phyloP scores from a whole-genome alignment of 2,113 vertebrate genomes.

The Acrocephalus kingi region DNA sequence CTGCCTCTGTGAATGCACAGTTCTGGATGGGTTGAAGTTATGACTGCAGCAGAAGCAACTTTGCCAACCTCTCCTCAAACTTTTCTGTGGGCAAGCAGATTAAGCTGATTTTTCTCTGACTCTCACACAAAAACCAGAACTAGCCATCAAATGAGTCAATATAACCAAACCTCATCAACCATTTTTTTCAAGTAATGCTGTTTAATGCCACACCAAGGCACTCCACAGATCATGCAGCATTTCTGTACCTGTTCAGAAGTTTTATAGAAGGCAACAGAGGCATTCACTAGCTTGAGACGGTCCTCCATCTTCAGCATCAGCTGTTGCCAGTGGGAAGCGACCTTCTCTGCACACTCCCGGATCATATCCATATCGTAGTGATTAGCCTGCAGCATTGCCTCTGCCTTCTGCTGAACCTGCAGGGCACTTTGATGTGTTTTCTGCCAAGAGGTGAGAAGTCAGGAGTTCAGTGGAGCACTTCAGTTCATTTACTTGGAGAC shows the following conservation, averaged over 20 bases:
- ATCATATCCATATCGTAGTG: conserved; percentile 99
- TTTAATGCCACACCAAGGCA: background rate
- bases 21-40: background rate
- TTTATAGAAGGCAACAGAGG: conserved; percentile 98
- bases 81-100: background rate
- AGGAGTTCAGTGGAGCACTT: background rate
- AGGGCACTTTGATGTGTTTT: conserved; percentile 98
- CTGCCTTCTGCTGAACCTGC: conserved; percentile 99
- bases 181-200: background rate
- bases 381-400: conserved; percentile 94
- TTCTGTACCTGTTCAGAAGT: conserved; percentile 93
- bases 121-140: background rate
- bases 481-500: background rate
- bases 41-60: background rate
- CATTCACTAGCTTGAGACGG: conserved; percentile 98
- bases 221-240: background rate
- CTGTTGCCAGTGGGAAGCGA: conserved; percentile 98
- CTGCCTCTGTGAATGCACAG: background rate
- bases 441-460: conserved; percentile 64
- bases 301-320: conserved; percentile 99
- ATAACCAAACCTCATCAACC: background rate
- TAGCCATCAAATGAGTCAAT: background rate
- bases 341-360: conserved; percentile 95
- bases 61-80: background rate
- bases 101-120: background rate